Evolutionary conservation across 2,797 vertebrate species (phyloP).

Genomic region (Rallus crepitans): DNA sequence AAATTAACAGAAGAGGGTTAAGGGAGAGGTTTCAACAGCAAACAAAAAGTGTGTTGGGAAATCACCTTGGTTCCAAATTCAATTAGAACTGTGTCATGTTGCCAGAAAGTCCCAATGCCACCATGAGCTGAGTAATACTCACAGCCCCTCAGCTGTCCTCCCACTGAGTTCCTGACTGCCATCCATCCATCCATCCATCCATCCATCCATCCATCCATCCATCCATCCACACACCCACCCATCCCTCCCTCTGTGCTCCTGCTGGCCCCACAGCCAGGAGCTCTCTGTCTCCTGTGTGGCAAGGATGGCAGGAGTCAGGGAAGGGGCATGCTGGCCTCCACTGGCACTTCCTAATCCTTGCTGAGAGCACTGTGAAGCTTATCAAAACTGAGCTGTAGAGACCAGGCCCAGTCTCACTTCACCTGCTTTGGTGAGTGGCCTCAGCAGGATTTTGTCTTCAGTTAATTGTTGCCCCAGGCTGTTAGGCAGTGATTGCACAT

Average conservation of each 20-base stretch:
- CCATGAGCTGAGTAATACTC: background rate
- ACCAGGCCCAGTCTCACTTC: background rate
- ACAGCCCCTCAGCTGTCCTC: background rate
- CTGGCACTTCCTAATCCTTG: background rate
- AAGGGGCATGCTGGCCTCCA: background rate
- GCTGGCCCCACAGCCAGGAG: fast-evolving
- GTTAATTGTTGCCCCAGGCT: background rate
- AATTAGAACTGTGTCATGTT: background rate
- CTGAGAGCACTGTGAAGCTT: background rate
- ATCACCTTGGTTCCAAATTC: background rate
- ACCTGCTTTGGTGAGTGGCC: background rate
- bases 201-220: too few relatives aligned
- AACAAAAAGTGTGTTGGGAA: background rate
- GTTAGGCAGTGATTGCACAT: background rate
- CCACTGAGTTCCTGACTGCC: too few relatives aligned
- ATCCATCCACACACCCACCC: too few relatives aligned
- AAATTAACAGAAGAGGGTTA: background rate
- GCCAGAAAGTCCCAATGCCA: background rate
- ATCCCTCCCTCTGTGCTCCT: background rate
- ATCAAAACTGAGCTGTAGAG: background rate
- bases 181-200: too few relatives aligned
- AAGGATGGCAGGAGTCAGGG: fast-evolving
- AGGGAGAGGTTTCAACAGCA: background rate
- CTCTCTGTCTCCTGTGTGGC: background rate
- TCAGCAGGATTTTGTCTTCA: background rate